Conservation (phyloP, 1,140 invertebrate genomes). For the Phthorimaea operculella region DNA sequence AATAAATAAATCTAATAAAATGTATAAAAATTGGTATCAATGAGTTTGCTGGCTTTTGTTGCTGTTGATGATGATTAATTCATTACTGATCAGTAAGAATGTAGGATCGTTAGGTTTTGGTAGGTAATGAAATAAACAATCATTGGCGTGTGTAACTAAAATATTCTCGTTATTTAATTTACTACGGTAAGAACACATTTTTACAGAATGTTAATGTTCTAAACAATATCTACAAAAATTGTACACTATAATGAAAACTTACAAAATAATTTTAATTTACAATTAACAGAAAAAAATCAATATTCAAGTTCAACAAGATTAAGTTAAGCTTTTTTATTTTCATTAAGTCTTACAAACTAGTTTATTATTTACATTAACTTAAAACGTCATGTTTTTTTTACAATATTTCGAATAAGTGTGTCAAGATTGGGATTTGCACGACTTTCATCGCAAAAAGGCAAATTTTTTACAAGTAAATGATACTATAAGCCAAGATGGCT, state of each 20-base stretch:
- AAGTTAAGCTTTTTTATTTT: conserved; percentile 51
- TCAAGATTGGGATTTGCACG: not conserved
- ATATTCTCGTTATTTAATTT: conserved; percentile 68
- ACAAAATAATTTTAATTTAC: conserved; percentile 58
- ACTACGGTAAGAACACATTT: conserved; percentile 66
- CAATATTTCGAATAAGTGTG: conserved; percentile 31
- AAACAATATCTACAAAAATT: conserved; percentile 64
- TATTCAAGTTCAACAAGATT: conserved; percentile 63
- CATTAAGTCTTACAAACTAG: conserved; percentile 45
- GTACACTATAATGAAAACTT: conserved; percentile 64
- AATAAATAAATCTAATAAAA: too few species aligned
- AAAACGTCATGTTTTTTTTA: conserved; percentile 39
- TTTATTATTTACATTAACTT: conserved; percentile 49
- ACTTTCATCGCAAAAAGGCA: too few species aligned
- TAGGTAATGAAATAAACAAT: conserved; percentile 40
- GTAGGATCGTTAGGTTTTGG: too few species aligned
- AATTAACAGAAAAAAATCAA: conserved; percentile 60
- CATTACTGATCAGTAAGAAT: too few species aligned
- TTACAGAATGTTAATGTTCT: conserved; percentile 66
- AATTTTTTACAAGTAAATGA: too few species aligned
- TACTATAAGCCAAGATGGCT: too few species aligned
- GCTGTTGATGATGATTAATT: too few species aligned
- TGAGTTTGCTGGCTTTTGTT: too few species aligned
- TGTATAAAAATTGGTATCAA: too few species aligned
- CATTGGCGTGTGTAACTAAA: conserved; percentile 56